Conservation (phyloP, 1,140 invertebrate genomes). For the Scylla paramamosain region DNA sequence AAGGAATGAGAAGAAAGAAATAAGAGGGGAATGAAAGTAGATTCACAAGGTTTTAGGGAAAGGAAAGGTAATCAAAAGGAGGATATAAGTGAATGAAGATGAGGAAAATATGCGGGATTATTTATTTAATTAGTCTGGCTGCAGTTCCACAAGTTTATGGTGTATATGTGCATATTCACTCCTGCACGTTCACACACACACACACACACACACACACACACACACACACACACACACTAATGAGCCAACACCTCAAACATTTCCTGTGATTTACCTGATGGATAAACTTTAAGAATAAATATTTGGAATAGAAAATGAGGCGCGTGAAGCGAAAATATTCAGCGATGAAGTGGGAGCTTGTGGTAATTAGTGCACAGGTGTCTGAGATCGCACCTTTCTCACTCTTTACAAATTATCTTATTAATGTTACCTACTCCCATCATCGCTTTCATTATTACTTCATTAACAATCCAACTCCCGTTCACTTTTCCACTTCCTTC, state of each 20-base stretch:
- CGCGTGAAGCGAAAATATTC: slow-evolving; percentile 13
- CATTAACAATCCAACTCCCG: background rate
- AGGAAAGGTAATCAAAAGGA: too few relatives aligned
- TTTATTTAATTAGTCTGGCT: too few relatives aligned
- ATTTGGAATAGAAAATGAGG: slow-evolving; percentile 11
- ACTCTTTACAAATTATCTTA: background rate
- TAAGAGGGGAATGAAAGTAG: background rate
- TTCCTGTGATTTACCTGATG: slow-evolving; percentile 13
- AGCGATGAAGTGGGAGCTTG: background rate
- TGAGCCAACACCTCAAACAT: slow-evolving; percentile 22
- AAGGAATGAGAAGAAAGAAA: background rate
- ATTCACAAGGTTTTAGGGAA: too few relatives aligned
- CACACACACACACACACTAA: slow-evolving; percentile 21
- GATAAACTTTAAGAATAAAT: slow-evolving; percentile 25
- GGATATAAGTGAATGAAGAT: too few relatives aligned
- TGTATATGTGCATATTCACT: background rate
- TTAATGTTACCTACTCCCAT: background rate
- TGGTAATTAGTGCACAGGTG: slow-evolving; percentile 11
- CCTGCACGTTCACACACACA: background rate
- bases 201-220: background rate
- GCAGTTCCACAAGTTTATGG: too few relatives aligned
- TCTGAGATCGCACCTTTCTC: background rate
- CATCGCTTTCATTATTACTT: background rate
- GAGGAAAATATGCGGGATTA: too few relatives aligned
- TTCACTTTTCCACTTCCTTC: background rate